A percentile compares a stretch with the other conserved stretches of the same genome.
These are phyloP conservation scores for Eupithecia centaureata DNA, from an alignment of 2,888 invertebrate species.

Conservation along the genomic window DNA sequence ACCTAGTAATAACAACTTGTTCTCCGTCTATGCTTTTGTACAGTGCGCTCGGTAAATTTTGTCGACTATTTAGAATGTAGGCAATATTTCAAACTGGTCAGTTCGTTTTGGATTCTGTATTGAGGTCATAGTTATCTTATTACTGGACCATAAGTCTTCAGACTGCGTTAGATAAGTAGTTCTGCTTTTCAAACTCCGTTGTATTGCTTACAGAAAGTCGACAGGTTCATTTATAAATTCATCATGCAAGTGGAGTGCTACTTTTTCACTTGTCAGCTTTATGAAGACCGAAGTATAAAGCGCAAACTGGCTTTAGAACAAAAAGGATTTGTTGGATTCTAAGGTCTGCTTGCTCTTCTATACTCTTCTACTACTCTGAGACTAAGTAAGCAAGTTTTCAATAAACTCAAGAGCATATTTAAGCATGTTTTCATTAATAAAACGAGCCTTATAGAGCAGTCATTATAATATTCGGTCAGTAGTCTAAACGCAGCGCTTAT, in stretches of 20 bases:
- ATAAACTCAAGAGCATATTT: background rate
- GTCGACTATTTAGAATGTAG: slow-evolving; percentile 65
- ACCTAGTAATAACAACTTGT: slow-evolving; percentile 77
- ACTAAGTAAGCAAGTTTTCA: background rate
- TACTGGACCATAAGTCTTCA: slow-evolving; percentile 57
- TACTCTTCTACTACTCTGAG: background rate
- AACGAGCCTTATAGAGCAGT: slow-evolving; percentile 40
- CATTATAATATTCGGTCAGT: slow-evolving; percentile 51
- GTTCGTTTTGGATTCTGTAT: slow-evolving; percentile 61
- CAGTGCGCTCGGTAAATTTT: slow-evolving; percentile 61
- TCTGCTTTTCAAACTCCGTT: slow-evolving; percentile 47
- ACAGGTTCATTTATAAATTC: slow-evolving; percentile 13
- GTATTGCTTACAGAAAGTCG: background rate
- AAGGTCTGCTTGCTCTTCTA: background rate
- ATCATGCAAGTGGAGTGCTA: slow-evolving; percentile 4
- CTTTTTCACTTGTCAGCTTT: slow-evolving; percentile 4
- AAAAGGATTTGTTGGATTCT: slow-evolving; percentile 24
- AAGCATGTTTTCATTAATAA: too few species aligned
- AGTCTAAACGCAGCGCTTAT: slow-evolving; percentile 60
- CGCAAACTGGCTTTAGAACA: background rate
- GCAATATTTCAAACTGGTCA: slow-evolving; percentile 62
- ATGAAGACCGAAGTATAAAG: background rate
- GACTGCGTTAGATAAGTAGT: slow-evolving; percentile 47
- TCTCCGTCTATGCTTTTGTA: slow-evolving; percentile 61
- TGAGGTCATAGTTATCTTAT: slow-evolving; percentile 68